Evolutionary conservation across 2,888 invertebrate genomes (phyloP).

Genomic region (Microctonus aethiopoides): DNA sequence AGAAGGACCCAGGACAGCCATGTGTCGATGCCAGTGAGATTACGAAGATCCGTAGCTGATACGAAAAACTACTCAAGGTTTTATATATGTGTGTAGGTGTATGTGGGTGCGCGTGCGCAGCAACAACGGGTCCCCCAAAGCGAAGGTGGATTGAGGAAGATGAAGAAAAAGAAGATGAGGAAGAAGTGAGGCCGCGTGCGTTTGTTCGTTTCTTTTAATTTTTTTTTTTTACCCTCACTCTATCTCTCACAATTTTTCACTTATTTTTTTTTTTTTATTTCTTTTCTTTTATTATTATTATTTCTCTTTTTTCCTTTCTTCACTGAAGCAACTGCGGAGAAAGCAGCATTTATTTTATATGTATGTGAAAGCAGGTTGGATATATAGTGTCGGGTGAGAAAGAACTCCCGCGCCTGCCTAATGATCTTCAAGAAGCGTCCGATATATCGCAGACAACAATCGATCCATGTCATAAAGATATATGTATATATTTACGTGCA

Average conservation of each 20-base stretch:
- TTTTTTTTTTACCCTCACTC: neutral
- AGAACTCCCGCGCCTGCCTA: constrained; percentile 18
- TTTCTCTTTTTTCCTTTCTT: constrained; percentile 44
- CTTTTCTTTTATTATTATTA: constrained; percentile 18
- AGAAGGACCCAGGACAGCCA: constrained; percentile 49
- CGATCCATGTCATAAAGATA: constrained; percentile 27
- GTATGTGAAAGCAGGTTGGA: constrained; percentile 20
- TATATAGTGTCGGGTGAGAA: neutral
- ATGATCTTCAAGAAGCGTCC: constrained; percentile 22
- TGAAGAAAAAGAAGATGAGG: neutral
- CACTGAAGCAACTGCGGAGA: constrained; percentile 47
- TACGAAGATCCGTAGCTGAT: constrained; percentile 60
- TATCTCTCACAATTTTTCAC: neutral
- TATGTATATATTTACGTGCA: neutral
- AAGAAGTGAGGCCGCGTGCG: neutral
- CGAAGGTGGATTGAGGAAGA: constrained; percentile 31
- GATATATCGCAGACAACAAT: constrained; percentile 28
- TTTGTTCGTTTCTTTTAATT: constrained; percentile 4
- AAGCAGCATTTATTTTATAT: constrained; percentile 44
- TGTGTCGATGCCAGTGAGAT: constrained; percentile 62
- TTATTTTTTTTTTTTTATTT: neutral
- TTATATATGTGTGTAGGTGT: constrained; percentile 47
- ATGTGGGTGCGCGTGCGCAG: constrained; percentile 56
- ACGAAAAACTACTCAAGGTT: constrained; percentile 42
- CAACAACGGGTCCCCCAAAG: constrained; percentile 27